Base-by-base conservation (phyloP, 1,140 invertebrate species). In the Danaus plexippus region DNA sequence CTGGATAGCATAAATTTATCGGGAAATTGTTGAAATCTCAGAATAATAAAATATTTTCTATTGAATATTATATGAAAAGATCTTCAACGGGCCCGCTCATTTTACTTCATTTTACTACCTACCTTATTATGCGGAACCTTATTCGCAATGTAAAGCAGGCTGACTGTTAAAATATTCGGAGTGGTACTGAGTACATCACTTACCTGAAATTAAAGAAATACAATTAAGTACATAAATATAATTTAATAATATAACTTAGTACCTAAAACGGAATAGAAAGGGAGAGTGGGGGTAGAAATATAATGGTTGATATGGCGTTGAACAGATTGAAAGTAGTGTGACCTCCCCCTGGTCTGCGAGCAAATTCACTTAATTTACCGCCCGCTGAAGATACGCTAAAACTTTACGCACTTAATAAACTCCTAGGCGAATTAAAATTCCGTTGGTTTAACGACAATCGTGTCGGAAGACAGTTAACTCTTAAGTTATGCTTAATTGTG, bases 381-480 rank as follows among this genome's bases (percentile, higher is more conserved):
- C 66, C 69, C 63, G 65, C 63, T 69, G 65, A 72, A 65, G 63
- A 70, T 63, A 68, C 68, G 70, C 75, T 74, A 66, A 83, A 85
- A 85, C 75, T 85, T 83, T 82, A 81, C 75, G 73, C 79, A 82
- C 77, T 84, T 82, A 80, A 82, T 85, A 81, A 79, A 85, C 75
- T 78, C 71, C 53, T 72, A 67, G 75, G 67, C 71, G 71, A 84
- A 82, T 85, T 83, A 82, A 85, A 85, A 85, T 85, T 85, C 82
- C 78, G 66, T 67, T 66, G 72, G 80, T 77, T 80, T 75, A 73
- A 76, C 72, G 80, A 78, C 74, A 78, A 77, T 77, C 75, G 69
- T 75, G 75, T 76, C 57, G 68, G 74, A 79, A 75, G 70, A 73
- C 73, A 67, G 67, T 74, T 78, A 76, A 77, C 77, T 81, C 75